These are phyloP conservation scores for Diploscapter pachys DNA, from an alignment of 1,140 invertebrate species.

Conservation along the genomic window DNA sequence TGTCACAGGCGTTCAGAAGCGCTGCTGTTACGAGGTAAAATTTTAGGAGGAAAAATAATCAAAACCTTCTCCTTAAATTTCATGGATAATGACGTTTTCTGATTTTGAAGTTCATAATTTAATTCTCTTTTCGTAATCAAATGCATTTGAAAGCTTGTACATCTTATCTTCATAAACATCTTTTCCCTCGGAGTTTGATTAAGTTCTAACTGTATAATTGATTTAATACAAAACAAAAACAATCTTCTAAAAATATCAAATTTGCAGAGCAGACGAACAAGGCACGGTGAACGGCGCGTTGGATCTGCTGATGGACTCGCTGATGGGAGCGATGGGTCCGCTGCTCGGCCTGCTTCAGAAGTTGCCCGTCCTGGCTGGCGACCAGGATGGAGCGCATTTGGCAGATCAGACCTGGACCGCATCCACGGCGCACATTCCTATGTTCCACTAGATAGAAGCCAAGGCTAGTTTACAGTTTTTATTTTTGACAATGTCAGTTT, in stretches of 20 bases:
- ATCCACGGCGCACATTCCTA: slow-evolving; percentile 41
- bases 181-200: no score
- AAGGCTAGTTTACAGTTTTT: no score
- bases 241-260: background rate
- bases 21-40: slow-evolving; percentile 39
- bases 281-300: slow-evolving; percentile 44
- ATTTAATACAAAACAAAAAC: no score
- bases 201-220: no score
- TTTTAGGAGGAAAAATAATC: background rate
- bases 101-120: background rate
- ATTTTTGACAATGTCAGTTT: no score
- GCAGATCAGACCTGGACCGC: slow-evolving; percentile 43
- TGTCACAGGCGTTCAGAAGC: slow-evolving; percentile 43
- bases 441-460: slow-evolving; percentile 33
- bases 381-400: slow-evolving; percentile 19
- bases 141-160: no score
- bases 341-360: slow-evolving; percentile 37
- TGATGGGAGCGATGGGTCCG: slow-evolving; percentile 46
- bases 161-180: no score
- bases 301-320: slow-evolving; percentile 47
- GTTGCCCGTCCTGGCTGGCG: slow-evolving; percentile 35
- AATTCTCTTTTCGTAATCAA: background rate
- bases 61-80: background rate
- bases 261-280: slow-evolving; percentile 37
- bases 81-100: background rate